A percentile compares a stretch with the other conserved stretches of the same genome.
Evolutionary conservation across 2,797 vertebrate genomes (phyloP).

Genomic region (Cuculus canorus): DNA sequence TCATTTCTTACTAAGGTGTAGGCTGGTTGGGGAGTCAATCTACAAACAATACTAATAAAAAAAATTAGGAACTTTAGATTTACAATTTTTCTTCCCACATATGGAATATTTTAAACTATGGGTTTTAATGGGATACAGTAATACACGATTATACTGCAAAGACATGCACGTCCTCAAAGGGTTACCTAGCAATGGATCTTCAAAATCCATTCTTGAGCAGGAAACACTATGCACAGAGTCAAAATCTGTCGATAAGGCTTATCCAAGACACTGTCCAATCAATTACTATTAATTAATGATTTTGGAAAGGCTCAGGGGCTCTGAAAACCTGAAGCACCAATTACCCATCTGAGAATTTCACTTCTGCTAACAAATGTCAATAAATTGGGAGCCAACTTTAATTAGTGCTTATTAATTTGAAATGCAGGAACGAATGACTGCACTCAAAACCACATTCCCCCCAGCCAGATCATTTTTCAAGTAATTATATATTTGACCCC

Average conservation of each 20-base stretch:
- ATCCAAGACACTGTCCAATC: not conserved
- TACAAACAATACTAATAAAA: not conserved
- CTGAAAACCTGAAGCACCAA: not conserved
- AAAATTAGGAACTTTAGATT: not conserved
- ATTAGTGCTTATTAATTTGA: not conserved
- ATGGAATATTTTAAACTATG: not conserved
- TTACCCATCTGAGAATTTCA: not conserved
- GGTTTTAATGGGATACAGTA: not conserved
- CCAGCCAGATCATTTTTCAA: not conserved
- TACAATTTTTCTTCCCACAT: not conserved
- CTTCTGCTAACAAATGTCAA: not conserved
- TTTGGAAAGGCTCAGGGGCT: not conserved
- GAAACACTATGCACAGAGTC: not conserved
- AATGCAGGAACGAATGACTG: not conserved
- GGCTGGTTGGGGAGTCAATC: not conserved
- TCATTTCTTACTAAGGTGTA: not conserved
- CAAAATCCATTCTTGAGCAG: not conserved
- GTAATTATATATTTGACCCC: not conserved
- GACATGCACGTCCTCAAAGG: not conserved
- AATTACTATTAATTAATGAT: not conserved
- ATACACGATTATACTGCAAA: not conserved
- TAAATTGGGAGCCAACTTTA: not conserved
- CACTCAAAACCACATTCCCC: not conserved
- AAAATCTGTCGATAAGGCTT: not conserved
- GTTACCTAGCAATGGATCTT: not conserved